Percentiles rank a stretch among this genome's conserved stretches.
phyloP scores from a whole-genome alignment of 2,113 vertebrate genomes.

The Gadus macrocephalus region DNA sequence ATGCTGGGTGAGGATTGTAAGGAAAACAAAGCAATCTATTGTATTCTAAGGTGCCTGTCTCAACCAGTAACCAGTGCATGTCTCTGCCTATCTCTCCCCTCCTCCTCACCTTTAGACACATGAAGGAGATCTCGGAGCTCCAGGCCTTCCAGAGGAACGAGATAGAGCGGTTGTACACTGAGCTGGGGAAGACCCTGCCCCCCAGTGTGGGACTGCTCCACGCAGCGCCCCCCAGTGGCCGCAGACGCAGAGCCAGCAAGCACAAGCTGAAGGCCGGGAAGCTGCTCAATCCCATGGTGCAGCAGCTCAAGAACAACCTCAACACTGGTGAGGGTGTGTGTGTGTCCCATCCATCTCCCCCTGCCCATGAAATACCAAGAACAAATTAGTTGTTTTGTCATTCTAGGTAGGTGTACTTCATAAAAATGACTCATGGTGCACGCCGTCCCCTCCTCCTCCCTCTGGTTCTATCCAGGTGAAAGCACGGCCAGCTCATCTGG shows the following conservation, averaged over 20 bases:
- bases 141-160: conserved; percentile 93
- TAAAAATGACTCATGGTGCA: conserved; percentile 31
- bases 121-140: conserved; percentile 95
- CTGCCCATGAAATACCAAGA: no score
- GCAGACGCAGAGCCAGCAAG: conserved; percentile 85
- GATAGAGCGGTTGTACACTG: conserved; percentile 85
- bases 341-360: not conserved
- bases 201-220: conserved; percentile 83
- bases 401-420: conserved; percentile 22
- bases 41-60: no score
- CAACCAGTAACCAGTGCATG: no score
- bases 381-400: not conserved
- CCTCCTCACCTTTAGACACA: conserved; percentile 74
- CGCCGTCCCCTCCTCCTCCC: conserved; percentile 6
- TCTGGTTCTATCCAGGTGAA: conserved; percentile 55
- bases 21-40: no score
- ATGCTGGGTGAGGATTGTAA: no score
- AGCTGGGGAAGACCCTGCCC: conserved; percentile 87
- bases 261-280: conserved; percentile 92
- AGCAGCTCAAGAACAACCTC: conserved; percentile 75
- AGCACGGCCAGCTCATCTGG: conserved; percentile 64
- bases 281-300: conserved; percentile 90
- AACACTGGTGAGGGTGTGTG: conserved; percentile 44
- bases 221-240: conserved; percentile 85
- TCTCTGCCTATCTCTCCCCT: no score